These are phyloP conservation scores for Cantharis lateralis DNA, from an alignment of 2,888 invertebrate species.

Conservation along the genomic window DNA sequence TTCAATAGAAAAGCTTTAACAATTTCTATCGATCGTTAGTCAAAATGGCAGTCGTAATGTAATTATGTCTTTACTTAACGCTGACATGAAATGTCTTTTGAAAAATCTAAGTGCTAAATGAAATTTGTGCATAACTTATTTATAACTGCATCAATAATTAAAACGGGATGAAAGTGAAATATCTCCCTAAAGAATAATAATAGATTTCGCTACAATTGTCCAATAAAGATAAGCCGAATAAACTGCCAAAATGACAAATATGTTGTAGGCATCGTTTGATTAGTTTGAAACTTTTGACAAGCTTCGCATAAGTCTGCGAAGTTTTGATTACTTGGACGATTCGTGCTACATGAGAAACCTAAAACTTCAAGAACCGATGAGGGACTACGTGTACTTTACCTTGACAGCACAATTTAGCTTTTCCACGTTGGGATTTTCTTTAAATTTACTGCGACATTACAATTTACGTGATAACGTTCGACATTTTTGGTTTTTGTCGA, in stretches of 20 bases:
- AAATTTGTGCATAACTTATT: not conserved
- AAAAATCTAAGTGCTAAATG: not conserved
- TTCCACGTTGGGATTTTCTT: slow-evolving; percentile 19
- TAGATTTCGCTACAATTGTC: not conserved
- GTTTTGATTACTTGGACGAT: slow-evolving; percentile 28
- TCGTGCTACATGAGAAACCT: slow-evolving; percentile 16
- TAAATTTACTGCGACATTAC: slow-evolving; percentile 18
- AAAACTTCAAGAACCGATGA: slow-evolving; percentile 19
- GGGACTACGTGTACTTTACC: slow-evolving; percentile 27
- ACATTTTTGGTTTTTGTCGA: not conserved
- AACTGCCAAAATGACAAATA: not conserved
- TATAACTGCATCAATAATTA: not conserved
- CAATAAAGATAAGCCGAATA: not conserved
- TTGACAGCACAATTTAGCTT: slow-evolving; percentile 30
- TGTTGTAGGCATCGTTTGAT: slow-evolving; percentile 18
- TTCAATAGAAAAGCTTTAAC: slow-evolving; percentile 3
- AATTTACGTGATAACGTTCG: slow-evolving; percentile 1
- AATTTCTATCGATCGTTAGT: slow-evolving; percentile 2
- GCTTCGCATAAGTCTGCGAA: slow-evolving; percentile 23
- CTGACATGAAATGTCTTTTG: not conserved
- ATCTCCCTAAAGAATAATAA: not conserved
- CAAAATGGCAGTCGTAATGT: not conserved
- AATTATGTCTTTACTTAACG: slow-evolving; percentile 3
- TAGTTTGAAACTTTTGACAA: slow-evolving; percentile 26
- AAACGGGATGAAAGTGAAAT: not conserved